Base-by-base conservation (phyloP, 2,113 vertebrate genomes). In the Spea bombifrons region DNA sequence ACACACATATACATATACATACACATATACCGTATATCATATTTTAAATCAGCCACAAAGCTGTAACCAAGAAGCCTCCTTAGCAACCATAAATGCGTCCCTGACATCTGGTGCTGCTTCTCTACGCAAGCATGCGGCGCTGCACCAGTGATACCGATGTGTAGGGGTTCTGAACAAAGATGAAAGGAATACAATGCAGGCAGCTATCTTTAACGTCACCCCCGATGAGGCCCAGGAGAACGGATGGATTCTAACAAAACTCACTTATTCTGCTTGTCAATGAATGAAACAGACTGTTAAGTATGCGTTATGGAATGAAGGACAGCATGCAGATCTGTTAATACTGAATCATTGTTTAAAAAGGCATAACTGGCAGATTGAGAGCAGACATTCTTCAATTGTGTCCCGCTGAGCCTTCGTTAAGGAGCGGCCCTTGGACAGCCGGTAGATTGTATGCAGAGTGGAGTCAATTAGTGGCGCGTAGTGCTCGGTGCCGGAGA, bases 401-500 rank as follows among this genome's bases (percentile, higher is more conserved):
- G 97, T 96, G 52, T 99, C 96, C 81, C 97, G 92, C 81, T 99
- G 97, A 15, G 97, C 97, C 88, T 99, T 99, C 57, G 96, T 99
- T 85, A 99, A 96, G 0, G 96, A 96, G 0, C 95, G 95, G 44
- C 97, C 96, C 80, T 98, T 99, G 85, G 96, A 99, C 12, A 99
- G 91, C 72, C 96, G 92, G 73, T 99, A 99, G 84, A 99, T 94
- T 66, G 96, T 97, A 87, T 99, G 96, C 46, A 99, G 94, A 0
- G 88, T 96, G 76, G 96, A 97, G 89, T 99, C 97, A 47, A 99
- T 92, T 63, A 98, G 89, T 73, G 94, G 89, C 44, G 94, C 94
- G 0, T 92, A 92, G 87, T 98, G 97, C 73, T 99, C 97, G 1
- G 97, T 96, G 83, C 95, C 94, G 0, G 94, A 94, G 78, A 99